phyloP scores from a whole-genome alignment of 2,888 invertebrate genomes.

The Drosophila maculinotata region DNA sequence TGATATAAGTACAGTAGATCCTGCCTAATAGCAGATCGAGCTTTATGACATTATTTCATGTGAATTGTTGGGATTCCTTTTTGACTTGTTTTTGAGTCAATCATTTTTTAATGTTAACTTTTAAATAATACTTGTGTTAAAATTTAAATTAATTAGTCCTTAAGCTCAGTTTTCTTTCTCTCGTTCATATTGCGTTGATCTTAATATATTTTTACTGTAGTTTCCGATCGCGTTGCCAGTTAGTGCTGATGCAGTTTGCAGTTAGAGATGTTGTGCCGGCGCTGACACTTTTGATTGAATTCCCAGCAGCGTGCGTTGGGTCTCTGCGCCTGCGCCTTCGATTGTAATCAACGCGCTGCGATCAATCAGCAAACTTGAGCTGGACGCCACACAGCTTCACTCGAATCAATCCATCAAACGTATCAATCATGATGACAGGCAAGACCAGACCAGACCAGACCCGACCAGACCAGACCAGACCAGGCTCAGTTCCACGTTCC shows the following conservation, averaged over 20 bases:
- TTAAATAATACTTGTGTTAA: no score
- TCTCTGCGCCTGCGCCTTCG: constrained; percentile 44
- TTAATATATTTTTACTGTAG: constrained; percentile 30
- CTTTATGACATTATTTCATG: not conserved
- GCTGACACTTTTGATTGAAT: constrained; percentile 83
- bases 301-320: constrained; percentile 76
- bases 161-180: no score
- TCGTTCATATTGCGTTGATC: not conserved
- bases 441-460: constrained; percentile 39
- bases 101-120: no score
- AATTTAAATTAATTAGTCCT: no score
- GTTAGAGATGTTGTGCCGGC: constrained; percentile 71
- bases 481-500: no score
- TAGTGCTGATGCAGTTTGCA: constrained; percentile 53
- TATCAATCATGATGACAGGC: constrained; percentile 83
- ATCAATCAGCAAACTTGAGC: constrained; percentile 71
- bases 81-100: not conserved
- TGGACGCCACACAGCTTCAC: constrained; percentile 68
- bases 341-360: constrained; percentile 75
- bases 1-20: constrained; percentile 45
- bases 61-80: not conserved
- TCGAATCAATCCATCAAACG: constrained; percentile 83
- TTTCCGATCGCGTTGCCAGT: constrained; percentile 47
- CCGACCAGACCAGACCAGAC: constrained; percentile 3
- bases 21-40: constrained; percentile 9